Conservation (phyloP, 2,113 vertebrate genomes). For the Cercocebus atys region DNA sequence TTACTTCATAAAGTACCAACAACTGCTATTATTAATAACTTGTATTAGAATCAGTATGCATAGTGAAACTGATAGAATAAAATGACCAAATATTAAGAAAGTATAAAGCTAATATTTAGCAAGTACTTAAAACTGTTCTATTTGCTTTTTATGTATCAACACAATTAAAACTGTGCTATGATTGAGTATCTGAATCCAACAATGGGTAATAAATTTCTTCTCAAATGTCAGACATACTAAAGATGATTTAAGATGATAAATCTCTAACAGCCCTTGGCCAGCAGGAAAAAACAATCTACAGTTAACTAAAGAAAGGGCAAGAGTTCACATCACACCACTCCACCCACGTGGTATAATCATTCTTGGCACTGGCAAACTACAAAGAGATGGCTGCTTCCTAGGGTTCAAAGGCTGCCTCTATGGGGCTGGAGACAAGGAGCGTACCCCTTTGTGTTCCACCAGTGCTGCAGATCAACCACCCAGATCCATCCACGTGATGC, state of each 20-base stretch:
- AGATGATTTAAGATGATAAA: neutral
- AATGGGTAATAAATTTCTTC: neutral
- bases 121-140: neutral
- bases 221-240: constrained; percentile 6
- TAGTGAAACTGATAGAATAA: neutral
- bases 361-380: neutral
- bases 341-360: neutral
- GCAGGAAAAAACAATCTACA: constrained; percentile 20
- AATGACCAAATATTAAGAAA: neutral
- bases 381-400: neutral
- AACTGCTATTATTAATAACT: neutral
- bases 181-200: neutral
- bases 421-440: neutral
- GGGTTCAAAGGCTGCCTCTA: neutral
- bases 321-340: neutral
- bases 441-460: neutral
- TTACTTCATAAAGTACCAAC: neutral
- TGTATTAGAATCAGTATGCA: neutral
- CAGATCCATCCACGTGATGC: neutral
- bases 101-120: neutral
- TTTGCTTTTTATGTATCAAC: neutral
- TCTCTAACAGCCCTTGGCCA: neutral
- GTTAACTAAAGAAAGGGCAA: constrained; percentile 48
- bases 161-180: neutral
- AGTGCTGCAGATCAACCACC: neutral